Base-by-base conservation (phyloP, 2,888 invertebrate genomes). In the Heliconius erato region DNA sequence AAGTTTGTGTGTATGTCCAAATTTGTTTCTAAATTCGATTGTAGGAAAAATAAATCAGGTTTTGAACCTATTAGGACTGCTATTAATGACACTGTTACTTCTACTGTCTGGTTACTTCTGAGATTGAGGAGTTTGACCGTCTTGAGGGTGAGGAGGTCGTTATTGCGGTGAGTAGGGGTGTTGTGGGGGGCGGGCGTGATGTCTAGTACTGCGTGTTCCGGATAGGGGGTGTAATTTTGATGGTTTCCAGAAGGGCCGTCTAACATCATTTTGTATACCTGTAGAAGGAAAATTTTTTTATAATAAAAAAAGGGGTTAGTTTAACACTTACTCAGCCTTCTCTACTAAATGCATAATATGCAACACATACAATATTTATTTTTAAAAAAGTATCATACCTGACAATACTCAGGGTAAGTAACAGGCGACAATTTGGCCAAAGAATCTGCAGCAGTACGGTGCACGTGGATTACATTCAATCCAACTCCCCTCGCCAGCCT, bases 371-470 rank as follows among this genome's bases (percentile, higher is more conserved):
- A 44, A 44, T 44, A 44, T 12, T 44, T 12, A 44, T 44, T 44
- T 2, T 44, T 16, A 54, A 16, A n/a, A 59, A 63, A 63, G 11
- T 11, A 63, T 63, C 63, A 11, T n/a, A 97, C 97, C 95, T 97
- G 97, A 90, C 98, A 97, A 92, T 99, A 99, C 91, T 99, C 98
- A 0, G 98, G 98, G 93, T 99, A 99, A 89, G 98, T 96, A 83
- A 96, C 96, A 77, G 97, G 97, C 0, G 98, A 97, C 74, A 98
- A 96, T 79, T 97, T 95, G n/a, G 96, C 96, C 81, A 97, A 96
- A 49, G 97, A 96, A 83, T 97, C 97, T 14, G 96, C 96, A 35
- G 97, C 96, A 28, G 96, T 91, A 79, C 98, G 95, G 94, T 99
- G 98, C 72, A 97, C 97, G 94, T 99, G 99, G 0, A 97, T 89